Base-by-base conservation (phyloP, 2,888 invertebrate genomes). In the Mythimna vitellina region DNA sequence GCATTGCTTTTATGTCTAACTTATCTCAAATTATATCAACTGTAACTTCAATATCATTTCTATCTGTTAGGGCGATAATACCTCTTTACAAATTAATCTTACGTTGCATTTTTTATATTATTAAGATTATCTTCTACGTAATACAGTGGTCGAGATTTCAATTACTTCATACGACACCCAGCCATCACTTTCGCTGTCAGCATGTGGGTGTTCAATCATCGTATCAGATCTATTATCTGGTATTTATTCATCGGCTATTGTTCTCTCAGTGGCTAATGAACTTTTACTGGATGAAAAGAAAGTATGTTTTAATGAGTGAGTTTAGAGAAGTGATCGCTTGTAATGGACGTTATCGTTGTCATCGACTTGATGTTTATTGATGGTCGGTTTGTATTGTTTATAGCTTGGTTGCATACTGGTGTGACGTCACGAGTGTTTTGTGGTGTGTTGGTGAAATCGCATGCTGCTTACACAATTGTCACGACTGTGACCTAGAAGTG, bases 191-290 rank as follows among this genome's bases (percentile, higher is more conserved):
- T 94, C 94, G 88, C 93, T 83, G 81, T 88, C 86, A 79, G 72
- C 81, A 83, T 84, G 91, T 91, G 89, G 91, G 91, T 89, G 92
- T 90, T 89, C 91, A 90, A 92, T 92, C 91, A 91, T 86, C 86
- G 84, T 86, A 90, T 91, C 91, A 86, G 76, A 65, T 70, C 61
- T 76, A 85, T 81, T 77, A 83, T 82, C 85, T 67, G 79, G 74
- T 81, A 81, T 84, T 89, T 88, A 88, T 87, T 89, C 88, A 86
- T 71, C 84, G 76, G 73, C 91, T 87, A 93, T 94, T 94, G 94
- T 94, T 92, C 91, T 88, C 86, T 83, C 83, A 77, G 79, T 86
- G 89, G 86, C 89, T 93, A 93, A 94, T 93, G 93, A 94, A 93
- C 93, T 93, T 92, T 92, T 92, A 91, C 92, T 88, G 76, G 75